Percentiles rank a stretch among this genome's conserved stretches.
These are phyloP conservation scores for Odontamblyopus lacepedii DNA, from an alignment of 2,797 vertebrate species.

Conservation along the genomic window DNA sequence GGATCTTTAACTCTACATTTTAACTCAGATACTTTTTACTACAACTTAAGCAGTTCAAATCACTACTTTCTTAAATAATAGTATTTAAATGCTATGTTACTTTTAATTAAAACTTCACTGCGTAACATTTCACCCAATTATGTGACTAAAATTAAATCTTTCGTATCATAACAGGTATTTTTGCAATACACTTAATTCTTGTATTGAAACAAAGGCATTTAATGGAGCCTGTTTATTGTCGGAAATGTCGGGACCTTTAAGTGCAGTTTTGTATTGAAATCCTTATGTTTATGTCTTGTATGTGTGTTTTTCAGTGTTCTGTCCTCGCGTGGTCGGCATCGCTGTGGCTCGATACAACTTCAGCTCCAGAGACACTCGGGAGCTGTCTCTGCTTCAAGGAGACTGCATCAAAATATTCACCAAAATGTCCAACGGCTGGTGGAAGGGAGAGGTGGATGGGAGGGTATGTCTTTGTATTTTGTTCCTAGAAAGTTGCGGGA, in stretches of 20 bases:
- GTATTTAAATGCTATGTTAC: no score
- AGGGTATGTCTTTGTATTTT: conserved; percentile 70
- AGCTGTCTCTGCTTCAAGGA: conserved; percentile 89
- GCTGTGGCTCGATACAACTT: conserved; percentile 96
- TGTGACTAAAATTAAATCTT: no score
- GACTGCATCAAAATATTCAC: conserved; percentile 93
- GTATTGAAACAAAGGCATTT: neutral
- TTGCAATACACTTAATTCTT: neutral
- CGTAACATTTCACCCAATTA: no score
- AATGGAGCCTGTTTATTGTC: neutral
- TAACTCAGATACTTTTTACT: no score
- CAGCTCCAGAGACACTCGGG: conserved; percentile 90
- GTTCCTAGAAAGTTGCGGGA: neutral
- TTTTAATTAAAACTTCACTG: no score
- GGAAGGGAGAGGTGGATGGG: conserved; percentile 92
- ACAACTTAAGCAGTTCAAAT: no score
- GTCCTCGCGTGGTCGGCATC: conserved; percentile 88
- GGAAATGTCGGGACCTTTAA: neutral
- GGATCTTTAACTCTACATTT: no score
- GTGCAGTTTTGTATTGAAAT: neutral
- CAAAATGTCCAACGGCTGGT: conserved; percentile 94
- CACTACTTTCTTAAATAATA: no score
- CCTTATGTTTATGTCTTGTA: neutral
- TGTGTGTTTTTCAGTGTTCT: conserved; percentile 80
- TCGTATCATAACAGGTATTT: no score